phyloP scores from a whole-genome alignment of 2,888 invertebrate species.

The Coelopa pilipes region DNA sequence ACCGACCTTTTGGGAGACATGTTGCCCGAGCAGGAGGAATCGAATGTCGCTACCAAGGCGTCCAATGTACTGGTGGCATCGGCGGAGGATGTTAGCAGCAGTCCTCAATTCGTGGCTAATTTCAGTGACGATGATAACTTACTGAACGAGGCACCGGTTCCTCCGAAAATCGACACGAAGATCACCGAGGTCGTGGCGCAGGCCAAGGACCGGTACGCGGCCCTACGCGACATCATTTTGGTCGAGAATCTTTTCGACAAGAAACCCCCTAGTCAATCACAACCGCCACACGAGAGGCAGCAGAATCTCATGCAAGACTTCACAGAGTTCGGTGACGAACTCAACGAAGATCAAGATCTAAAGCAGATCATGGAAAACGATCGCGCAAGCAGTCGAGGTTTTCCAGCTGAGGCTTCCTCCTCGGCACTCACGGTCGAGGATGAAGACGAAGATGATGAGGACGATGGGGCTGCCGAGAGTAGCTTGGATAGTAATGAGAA shows the following conservation, averaged over 20 bases:
- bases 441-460: conserved; percentile 37
- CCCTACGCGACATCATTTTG: conserved; percentile 79
- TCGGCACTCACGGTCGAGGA: conserved; percentile 61
- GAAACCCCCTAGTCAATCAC: conserved; percentile 25
- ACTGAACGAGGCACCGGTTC: conserved; percentile 45
- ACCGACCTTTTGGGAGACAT: conserved; percentile 60
- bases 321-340: conserved; percentile 60
- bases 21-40: conserved; percentile 47
- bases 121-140: conserved; percentile 44
- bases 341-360: conserved; percentile 66
- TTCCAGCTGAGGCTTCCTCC: conserved; percentile 58
- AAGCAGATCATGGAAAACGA: conserved; percentile 67
- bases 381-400: conserved; percentile 60
- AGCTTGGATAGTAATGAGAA: conserved; percentile 63
- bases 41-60: conserved; percentile 33
- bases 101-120: conserved; percentile 59
- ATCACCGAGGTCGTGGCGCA: conserved; percentile 67
- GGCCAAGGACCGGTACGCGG: conserved; percentile 82
- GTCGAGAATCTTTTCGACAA: conserved; percentile 72
- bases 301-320: conserved; percentile 55
- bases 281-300: conserved; percentile 35
- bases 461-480: conserved; percentile 60
- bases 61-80: conserved; percentile 18
- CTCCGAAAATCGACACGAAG: conserved; percentile 68
- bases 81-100: neutral